Evolutionary conservation across 2,113 vertebrate species (phyloP).

Genomic region (Saguinus imperator): DNA sequence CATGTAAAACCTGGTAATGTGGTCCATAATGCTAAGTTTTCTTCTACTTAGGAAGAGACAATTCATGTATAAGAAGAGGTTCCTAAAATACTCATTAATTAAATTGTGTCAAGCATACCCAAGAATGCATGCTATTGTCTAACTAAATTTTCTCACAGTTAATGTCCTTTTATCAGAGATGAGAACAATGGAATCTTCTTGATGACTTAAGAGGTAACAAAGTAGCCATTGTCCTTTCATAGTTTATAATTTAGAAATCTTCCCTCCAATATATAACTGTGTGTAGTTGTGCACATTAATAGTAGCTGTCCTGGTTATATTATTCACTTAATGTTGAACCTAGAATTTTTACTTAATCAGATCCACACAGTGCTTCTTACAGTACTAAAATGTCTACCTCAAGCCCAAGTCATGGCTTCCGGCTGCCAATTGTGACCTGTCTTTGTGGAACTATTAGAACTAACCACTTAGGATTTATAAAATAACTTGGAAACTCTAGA

Average conservation of each 20-base stretch:
- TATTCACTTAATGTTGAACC: conserved; percentile 21
- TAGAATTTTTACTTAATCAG: conserved; percentile 35
- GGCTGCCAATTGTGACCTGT: background rate
- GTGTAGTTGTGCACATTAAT: background rate
- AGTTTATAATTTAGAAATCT: background rate
- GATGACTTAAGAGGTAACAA: background rate
- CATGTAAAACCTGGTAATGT: background rate
- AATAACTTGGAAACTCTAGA: background rate
- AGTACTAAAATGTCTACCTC: background rate
- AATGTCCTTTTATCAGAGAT: background rate
- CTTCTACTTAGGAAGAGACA: conserved; percentile 19
- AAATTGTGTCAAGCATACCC: background rate
- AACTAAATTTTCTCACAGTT: background rate
- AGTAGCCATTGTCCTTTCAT: background rate
- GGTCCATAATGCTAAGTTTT: background rate
- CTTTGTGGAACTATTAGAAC: conserved; percentile 21
- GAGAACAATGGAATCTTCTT: background rate
- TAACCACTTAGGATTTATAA: conserved; percentile 3
- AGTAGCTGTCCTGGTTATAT: background rate
- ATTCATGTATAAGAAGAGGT: background rate
- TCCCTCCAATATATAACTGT: background rate
- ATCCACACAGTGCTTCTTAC: background rate
- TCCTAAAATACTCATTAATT: conserved; percentile 18
- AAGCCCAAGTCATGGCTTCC: background rate
- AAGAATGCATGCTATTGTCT: background rate